Evolutionary conservation across 2,113 vertebrate species (phyloP), one percentile per base, ranked within the genome.

Genomic region (Polypterus senegalus): DNA sequence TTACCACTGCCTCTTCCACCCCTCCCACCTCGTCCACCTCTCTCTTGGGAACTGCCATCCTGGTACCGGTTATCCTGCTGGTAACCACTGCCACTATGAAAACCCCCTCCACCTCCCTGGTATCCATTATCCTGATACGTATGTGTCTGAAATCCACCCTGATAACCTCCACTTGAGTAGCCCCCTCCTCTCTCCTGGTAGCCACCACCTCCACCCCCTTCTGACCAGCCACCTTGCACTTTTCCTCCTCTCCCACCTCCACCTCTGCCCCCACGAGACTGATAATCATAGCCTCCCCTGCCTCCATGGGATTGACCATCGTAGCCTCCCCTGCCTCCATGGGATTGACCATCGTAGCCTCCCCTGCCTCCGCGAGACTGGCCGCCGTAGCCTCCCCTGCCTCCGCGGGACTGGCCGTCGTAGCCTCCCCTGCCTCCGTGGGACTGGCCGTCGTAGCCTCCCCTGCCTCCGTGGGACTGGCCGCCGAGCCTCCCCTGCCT

Each of bases 171-270:
- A 46, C 60, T 56, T 61, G 61, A 61, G 54, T 67, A 64, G n/a
- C 61, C 60, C 7, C 68, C 68, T 57, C 66, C 52, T 27, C 64
- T 66, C 51, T 69, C 69, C 9, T 73, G 75, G 10, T 75, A 72
- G 4, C 79, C 73, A 57, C 78, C 73, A 48, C 86, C 82, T 71
- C 79, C 68, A 3, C 88, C 80, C 65, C 87, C 88, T 5, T 93
- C 92, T 57, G 87, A 90, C 77, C 91, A 90, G 62, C 89, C 86
- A 65, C 90, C 87, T 69, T 90, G 89, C 60, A 86, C 81, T 49
- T 91, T 92, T 74, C 81, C 88, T 76, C 90, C 89, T 66, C 85
- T 81, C 71, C 87, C 86, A 1, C 85, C 84, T 82, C 74, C 82
- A 75, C 84, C 64, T 0, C 87, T 81, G 3, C 86, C 58, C 68